Conservation (phyloP, 2,888 invertebrate genomes). For the Rhingia rostrata region DNA sequence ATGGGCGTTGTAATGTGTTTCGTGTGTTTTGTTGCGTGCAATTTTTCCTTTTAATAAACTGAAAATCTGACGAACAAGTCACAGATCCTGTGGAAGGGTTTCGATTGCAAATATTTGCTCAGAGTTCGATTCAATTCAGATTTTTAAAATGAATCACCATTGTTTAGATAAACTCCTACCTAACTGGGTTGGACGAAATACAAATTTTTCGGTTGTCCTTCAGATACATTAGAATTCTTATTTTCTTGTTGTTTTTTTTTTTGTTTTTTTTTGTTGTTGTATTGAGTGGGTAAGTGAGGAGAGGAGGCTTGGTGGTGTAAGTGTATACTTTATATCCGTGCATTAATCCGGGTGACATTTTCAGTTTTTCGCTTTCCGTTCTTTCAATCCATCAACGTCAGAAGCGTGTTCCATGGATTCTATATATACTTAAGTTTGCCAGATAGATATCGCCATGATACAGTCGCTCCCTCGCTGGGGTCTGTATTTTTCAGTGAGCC, state of each 20-base stretch:
- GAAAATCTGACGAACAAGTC: neutral
- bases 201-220: slow-evolving; percentile 52
- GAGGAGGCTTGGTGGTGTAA: slow-evolving; percentile 69
- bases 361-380: slow-evolving; percentile 79
- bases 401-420: slow-evolving; percentile 76
- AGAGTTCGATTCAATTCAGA: slow-evolving; percentile 26
- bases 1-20: slow-evolving; percentile 28
- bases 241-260: slow-evolving; percentile 60
- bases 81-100: slow-evolving; percentile 6
- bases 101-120: slow-evolving; percentile 39
- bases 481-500: slow-evolving; percentile 67
- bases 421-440: slow-evolving; percentile 69
- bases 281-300: slow-evolving; percentile 6
- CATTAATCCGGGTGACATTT: slow-evolving; percentile 79
- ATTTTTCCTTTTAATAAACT: slow-evolving; percentile 12
- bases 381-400: slow-evolving; percentile 78
- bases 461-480: slow-evolving; percentile 62
- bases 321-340: slow-evolving; percentile 77
- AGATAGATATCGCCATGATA: slow-evolving; percentile 72
- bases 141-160: slow-evolving; percentile 33
- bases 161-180: slow-evolving; percentile 18
- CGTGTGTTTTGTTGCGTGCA: slow-evolving; percentile 30
- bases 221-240: slow-evolving; percentile 51
- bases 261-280: slow-evolving; percentile 26
- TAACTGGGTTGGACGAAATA: slow-evolving; percentile 23